phyloP scores from a whole-genome alignment of 2,797 vertebrate genomes.

The Megalops cyprinoides region DNA sequence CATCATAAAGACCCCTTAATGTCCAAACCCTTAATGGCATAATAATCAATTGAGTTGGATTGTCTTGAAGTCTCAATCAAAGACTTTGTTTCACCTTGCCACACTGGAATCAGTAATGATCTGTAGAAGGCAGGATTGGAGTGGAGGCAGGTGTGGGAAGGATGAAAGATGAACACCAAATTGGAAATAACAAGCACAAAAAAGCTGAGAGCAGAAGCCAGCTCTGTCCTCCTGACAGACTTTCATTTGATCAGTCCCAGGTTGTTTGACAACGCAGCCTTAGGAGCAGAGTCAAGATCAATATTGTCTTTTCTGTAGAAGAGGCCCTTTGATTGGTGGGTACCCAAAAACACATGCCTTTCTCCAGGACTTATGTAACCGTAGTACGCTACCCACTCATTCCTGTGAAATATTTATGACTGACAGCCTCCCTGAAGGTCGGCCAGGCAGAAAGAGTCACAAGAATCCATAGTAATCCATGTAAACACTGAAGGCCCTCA shows the following conservation, averaged over 20 bases:
- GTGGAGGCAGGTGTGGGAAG: neutral
- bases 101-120: neutral
- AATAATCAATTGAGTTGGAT: neutral
- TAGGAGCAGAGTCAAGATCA: neutral
- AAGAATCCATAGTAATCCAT: neutral
- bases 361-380: neutral
- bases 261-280: neutral
- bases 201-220: neutral
- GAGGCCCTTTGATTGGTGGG: neutral
- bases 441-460: neutral
- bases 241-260: neutral
- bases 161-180: neutral
- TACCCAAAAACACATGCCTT: constrained; percentile 4
- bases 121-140: neutral
- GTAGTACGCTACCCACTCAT: neutral
- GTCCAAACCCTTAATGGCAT: neutral
- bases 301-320: constrained; percentile 16
- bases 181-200: neutral
- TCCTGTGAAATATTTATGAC: constrained; percentile 6
- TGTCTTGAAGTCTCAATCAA: neutral
- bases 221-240: neutral
- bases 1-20: neutral
- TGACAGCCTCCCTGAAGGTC: neutral
- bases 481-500: too few relatives aligned
- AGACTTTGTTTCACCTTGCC: neutral